A percentile compares a stretch with the other conserved stretches of the same genome.
Evolutionary conservation across 1,140 invertebrate species (phyloP).

Genomic region (Caenorhabditis tropicalis): DNA sequence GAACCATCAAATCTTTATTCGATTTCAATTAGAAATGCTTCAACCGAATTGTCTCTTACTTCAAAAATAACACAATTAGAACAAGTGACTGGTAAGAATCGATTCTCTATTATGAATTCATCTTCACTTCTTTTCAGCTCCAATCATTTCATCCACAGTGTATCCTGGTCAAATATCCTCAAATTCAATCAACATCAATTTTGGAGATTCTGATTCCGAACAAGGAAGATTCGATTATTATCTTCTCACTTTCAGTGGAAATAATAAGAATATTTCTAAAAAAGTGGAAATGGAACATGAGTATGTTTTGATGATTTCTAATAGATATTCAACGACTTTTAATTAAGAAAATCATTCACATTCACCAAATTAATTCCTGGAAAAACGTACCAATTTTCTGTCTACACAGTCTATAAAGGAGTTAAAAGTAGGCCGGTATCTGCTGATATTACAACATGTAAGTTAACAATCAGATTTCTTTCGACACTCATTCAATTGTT

Average conservation of each 20-base stretch:
- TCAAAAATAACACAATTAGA: constrained; percentile 60
- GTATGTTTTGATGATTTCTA: constrained; percentile 54
- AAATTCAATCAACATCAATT: constrained; percentile 69
- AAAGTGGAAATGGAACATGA: constrained; percentile 64
- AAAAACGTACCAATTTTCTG: constrained; percentile 66
- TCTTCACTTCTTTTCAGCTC: constrained; percentile 58
- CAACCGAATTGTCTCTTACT: constrained; percentile 58
- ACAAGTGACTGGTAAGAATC: constrained; percentile 59
- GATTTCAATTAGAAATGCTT: constrained; percentile 65
- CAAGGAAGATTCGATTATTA: constrained; percentile 66
- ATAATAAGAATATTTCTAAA: constrained; percentile 68
- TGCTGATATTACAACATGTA: constrained; percentile 67
- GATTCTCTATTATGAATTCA: neutral
- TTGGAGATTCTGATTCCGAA: constrained; percentile 69
- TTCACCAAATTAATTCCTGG: constrained; percentile 71
- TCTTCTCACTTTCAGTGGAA: constrained; percentile 64
- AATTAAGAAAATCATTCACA: constrained; percentile 69
- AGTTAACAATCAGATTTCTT: constrained; percentile 37
- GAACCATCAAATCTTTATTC: constrained; percentile 63
- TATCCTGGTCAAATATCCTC: constrained; percentile 71
- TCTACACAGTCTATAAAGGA: constrained; percentile 69
- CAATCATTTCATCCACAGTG: constrained; percentile 68
- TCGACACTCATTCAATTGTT: neutral
- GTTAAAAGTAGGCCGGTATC: constrained; percentile 65
- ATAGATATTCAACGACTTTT: neutral